Evolutionary conservation across 2,797 vertebrate genomes (phyloP).

Genomic region (Hipposideros larvatus): DNA sequence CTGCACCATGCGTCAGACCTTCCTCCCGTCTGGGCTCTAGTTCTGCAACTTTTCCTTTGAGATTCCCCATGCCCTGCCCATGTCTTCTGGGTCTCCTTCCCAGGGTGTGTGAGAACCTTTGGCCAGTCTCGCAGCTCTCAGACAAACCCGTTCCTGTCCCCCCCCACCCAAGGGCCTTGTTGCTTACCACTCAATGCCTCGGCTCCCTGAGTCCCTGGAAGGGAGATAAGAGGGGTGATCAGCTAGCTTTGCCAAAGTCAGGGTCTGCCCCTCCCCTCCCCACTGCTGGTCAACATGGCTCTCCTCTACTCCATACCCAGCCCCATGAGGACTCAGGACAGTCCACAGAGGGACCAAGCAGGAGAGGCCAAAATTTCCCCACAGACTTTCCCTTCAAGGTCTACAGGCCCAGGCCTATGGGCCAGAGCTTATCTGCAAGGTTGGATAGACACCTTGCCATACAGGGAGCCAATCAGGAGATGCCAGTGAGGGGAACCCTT

Average conservation of each 20-base stretch:
- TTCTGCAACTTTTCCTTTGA: background rate
- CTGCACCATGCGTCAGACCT: background rate
- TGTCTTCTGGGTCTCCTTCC: background rate
- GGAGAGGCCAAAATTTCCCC: background rate
- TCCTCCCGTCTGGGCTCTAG: background rate
- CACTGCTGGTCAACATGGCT: background rate
- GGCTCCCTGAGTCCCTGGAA: constrained; percentile 67
- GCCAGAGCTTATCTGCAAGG: background rate
- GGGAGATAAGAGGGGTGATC: background rate
- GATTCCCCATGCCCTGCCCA: background rate
- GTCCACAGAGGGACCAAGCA: background rate
- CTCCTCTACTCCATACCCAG: background rate
- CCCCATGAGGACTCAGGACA: background rate
- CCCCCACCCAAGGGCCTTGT: background rate
- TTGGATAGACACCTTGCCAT: background rate
- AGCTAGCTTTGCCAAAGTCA: background rate
- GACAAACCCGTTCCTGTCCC: background rate
- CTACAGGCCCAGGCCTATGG: background rate
- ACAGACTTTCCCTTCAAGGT: background rate
- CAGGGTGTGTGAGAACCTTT: background rate
- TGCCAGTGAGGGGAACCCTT: background rate
- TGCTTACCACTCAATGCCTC: constrained; percentile 69
- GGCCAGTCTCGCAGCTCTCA: background rate
- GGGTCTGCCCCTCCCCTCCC: background rate
- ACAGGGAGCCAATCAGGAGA: background rate